Percentiles rank a stretch among this genome's conserved stretches.
These are phyloP conservation scores for Aldrovandia affinis DNA, from an alignment of 2,797 vertebrate genomes.

Conservation along the genomic window DNA sequence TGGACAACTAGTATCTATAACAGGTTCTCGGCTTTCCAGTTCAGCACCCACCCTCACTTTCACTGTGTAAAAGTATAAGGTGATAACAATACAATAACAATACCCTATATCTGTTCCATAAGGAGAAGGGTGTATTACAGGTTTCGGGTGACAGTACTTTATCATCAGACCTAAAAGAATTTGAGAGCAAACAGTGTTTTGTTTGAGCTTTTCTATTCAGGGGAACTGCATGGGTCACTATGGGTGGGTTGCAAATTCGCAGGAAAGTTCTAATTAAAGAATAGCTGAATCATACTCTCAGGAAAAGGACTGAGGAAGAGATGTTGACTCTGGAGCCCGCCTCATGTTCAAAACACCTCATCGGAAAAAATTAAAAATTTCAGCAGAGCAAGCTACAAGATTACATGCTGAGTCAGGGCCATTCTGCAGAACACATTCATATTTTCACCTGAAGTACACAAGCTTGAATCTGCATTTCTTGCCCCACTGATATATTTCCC, in stretches of 20 bases:
- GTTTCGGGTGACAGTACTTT: background rate
- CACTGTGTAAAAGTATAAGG: too few species aligned
- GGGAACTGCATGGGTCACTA: background rate
- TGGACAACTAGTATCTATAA: background rate
- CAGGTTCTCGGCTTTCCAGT: slow-evolving; percentile 20
- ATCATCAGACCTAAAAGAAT: background rate
- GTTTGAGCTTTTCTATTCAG: background rate
- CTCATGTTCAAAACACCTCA: background rate
- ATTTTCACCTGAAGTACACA: background rate
- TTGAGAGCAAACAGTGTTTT: background rate
- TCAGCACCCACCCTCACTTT: background rate
- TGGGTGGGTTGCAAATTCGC: background rate
- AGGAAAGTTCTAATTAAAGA: slow-evolving; percentile 9
- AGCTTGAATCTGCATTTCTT: background rate
- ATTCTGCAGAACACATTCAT: background rate
- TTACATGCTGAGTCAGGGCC: background rate
- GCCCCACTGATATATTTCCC: background rate
- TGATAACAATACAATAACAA: background rate
- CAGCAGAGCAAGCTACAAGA: background rate
- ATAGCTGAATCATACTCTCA: background rate
- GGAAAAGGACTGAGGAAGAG: background rate
- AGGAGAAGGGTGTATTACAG: background rate
- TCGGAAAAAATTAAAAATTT: background rate
- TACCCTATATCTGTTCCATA: background rate
- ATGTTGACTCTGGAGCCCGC: background rate